Base-by-base conservation (phyloP, 2,888 invertebrate genomes). In the Parelbella ahira region DNA sequence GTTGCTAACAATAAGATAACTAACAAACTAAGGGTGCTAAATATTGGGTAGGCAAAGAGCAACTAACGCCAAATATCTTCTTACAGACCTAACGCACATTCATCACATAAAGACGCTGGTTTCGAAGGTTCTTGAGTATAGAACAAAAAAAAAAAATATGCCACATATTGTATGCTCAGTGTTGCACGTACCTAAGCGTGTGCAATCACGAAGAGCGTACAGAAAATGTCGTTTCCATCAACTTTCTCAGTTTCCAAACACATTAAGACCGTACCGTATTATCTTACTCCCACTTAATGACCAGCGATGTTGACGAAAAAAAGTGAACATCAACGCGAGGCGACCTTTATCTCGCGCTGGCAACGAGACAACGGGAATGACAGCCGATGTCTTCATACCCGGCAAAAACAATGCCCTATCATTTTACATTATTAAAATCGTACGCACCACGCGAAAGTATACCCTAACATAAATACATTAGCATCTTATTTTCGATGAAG, bases 371-470 rank as follows among this genome's bases (percentile, higher is more conserved):
- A 48, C 58, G 48, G 54, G 20, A 25, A 25, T 74, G 79, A 80
- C 83, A 79, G 72, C 57, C 72, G 68, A 84, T 66, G 81, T 84
- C 87, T 86, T 82, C 72, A 86, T 86, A 71, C 65, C 58, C 55
- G 60, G 64, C 66, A 80, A 76, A 83, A 83, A 86, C 83, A 83
- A 83, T 76, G 58, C 68, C 69, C 69, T 75, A 76, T 80, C 75
- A 65, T 56, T 65, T 68, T 71, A 77, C 74, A 74, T 48, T 71
- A 78, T 77, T 77, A 77, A 76, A 70, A 52, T 13, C 8, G 54
- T 50, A 52, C 51, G 41, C 36, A 32, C 44, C 30, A 42, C 18
- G n/a, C 3, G 4, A 47, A 15, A 37, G 28, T 53, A 41, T 38
- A 52, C 52, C 5, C 58, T 50, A 44, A 46, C 0, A 0, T 0